Evolutionary conservation across 2,113 vertebrate genomes (phyloP).

Genomic region (human (Homo sapiens)): GRCh38 chr11:19984501-19985000

Average conservation of each 20-base stretch:
- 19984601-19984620: not conserved
- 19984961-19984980: not conserved
- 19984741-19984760: not conserved
- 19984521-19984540: not conserved
- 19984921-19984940: not conserved
- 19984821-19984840: not conserved
- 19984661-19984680: not conserved
- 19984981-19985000: not conserved
- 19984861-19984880: not conserved
- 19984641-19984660: not conserved
- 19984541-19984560: not conserved
- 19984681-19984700: not conserved
- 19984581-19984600: constrained; percentile 67
- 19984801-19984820: not conserved
- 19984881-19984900: not conserved
- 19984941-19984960: not conserved
- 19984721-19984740: not conserved
- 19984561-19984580: constrained; percentile 26
- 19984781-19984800: not conserved
- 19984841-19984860: not conserved
- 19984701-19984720: no score
- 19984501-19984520: constrained; percentile 7
- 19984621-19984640: not conserved
- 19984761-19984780: not conserved
- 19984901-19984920: not conserved